These are phyloP conservation scores for Ibycter americanus DNA, from an alignment of 2,797 vertebrate genomes.

Conservation along the genomic window DNA sequence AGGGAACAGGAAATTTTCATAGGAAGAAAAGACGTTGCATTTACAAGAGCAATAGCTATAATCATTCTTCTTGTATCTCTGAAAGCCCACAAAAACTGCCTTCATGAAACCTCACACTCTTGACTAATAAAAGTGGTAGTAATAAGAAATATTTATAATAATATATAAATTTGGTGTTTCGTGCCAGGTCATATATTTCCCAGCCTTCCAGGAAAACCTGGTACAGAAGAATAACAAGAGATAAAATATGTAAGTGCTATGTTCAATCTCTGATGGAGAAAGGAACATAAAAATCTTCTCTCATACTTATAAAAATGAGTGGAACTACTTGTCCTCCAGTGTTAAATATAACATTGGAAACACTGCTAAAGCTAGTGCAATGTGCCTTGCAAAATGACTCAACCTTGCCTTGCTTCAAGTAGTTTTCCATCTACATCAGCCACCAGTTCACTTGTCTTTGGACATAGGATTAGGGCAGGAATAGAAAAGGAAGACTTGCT, in stretches of 20 bases:
- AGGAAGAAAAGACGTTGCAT: neutral
- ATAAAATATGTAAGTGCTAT: neutral
- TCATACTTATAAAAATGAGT: neutral
- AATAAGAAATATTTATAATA: neutral
- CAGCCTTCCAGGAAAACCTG: neutral
- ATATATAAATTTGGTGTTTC: neutral
- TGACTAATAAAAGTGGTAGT: neutral
- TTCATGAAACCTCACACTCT: neutral
- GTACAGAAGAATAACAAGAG: neutral
- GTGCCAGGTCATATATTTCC: neutral
- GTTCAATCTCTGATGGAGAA: neutral
- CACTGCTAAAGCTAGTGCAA: neutral
- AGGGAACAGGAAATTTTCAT: neutral
- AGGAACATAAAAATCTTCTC: neutral
- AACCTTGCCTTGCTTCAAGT: neutral
- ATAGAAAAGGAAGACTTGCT: neutral
- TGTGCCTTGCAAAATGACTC: neutral
- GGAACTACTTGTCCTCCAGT: neutral
- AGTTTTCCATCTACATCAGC: neutral
- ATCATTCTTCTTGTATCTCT: neutral
- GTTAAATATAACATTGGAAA: neutral
- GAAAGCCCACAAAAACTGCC: neutral
- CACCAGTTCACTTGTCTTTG: neutral
- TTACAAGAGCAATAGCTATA: neutral
- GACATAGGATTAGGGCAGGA: neutral